phyloP scores from a whole-genome alignment of 2,113 vertebrate genomes.

The Hipposideros armiger region DNA sequence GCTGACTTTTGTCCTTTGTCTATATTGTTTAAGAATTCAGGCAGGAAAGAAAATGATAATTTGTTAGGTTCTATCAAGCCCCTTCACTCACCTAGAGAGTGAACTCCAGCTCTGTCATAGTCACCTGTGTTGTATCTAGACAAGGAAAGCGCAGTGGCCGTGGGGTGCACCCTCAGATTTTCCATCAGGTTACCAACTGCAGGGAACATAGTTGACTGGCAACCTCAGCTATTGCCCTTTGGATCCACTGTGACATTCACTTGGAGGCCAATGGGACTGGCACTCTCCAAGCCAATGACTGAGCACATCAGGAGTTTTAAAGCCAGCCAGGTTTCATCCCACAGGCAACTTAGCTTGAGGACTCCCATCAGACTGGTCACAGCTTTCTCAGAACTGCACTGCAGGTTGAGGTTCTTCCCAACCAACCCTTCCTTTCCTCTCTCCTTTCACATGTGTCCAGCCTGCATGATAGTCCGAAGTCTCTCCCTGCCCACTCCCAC shows the following conservation, averaged over 20 bases:
- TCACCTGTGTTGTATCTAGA: neutral
- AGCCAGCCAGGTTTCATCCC: neutral
- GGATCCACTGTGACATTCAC: neutral
- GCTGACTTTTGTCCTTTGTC: neutral
- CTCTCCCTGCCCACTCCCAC: neutral
- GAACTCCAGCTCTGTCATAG: neutral
- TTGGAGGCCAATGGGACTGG: neutral
- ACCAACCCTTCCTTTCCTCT: neutral
- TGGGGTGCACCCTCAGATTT: neutral
- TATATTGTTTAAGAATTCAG: neutral
- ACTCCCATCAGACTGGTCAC: neutral
- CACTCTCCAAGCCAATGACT: neutral
- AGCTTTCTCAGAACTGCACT: neutral
- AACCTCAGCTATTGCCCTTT: neutral
- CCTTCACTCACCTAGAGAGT: neutral
- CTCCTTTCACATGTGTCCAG: neutral
- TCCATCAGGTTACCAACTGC: neutral
- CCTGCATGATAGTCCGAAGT: neutral
- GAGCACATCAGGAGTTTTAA: neutral
- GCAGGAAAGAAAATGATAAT: neutral
- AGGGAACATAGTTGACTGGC: neutral
- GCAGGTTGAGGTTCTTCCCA: neutral
- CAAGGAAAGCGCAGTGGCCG: neutral
- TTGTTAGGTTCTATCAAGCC: neutral
- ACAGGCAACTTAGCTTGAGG: neutral